Conservation (phyloP, 2,888 invertebrate species). For the Phanerotoma sp. region DNA sequence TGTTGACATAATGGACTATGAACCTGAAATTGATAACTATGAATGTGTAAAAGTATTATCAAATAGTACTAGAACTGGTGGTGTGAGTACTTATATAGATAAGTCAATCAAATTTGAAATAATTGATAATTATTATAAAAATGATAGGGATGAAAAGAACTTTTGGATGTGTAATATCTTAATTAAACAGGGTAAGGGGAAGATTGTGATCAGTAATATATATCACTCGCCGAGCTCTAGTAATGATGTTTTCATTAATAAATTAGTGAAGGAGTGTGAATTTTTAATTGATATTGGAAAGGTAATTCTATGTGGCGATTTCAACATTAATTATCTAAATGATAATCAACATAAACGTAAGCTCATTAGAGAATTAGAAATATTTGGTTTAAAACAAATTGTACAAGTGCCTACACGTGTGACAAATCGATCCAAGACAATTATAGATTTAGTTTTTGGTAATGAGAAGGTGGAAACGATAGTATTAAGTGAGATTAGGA, state of each 20-base stretch:
- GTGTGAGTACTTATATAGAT: neutral
- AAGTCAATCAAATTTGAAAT: neutral
- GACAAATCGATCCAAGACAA: too few relatives aligned
- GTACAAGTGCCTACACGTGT: neutral
- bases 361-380: neutral
- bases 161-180: neutral
- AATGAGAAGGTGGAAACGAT: too few relatives aligned
- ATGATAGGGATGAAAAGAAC: neutral
- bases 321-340: neutral
- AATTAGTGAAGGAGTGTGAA: slow-evolving; percentile 4
- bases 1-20: neutral
- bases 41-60: neutral
- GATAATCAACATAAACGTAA: neutral
- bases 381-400: neutral
- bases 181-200: neutral
- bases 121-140: neutral
- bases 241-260: neutral
- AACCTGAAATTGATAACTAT: neutral
- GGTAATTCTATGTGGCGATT: neutral
- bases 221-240: slow-evolving; percentile 7
- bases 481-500: too few relatives aligned
- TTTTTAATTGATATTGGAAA: neutral
- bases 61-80: slow-evolving; percentile 9
- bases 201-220: neutral
- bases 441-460: too few relatives aligned